Base-by-base conservation (phyloP, 53 echinoderm and acorn worm species). In the Zoroaster sp. region DNA sequence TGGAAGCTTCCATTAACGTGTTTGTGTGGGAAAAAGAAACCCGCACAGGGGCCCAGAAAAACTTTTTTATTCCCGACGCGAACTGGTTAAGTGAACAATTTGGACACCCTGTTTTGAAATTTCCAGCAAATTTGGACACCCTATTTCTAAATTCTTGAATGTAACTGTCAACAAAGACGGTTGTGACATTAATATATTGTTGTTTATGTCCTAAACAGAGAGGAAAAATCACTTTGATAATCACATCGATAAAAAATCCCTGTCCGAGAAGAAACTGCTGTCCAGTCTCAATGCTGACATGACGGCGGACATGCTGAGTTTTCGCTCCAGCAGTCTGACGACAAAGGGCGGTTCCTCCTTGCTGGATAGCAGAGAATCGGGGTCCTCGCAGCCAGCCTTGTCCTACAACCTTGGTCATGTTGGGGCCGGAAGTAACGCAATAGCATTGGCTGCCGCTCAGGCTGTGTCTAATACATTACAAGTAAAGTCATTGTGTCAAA, bases 391-490 rank as follows among this genome's bases (percentile, higher is more conserved):
- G 68, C 80, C 95, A 51, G 80, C 96, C 34, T 54, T 98, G 66
- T 95, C 98, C 5, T 98, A 98, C 90, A 95, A 83, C 53, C 88
- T 98, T 40, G 98, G 96, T 5, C 91, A 92, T 65, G 95, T 98
- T 6, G 98, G 98, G 17, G 96, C 98, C 18, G 91, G 95, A 4
- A 94, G 93, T 30, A 98, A 93, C 86, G 96, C 98, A 1, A 94
- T 98, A 52, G 98, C 98, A 4, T 86, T 96, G 78, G 98, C 98
- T 59, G 98, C 98, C 23, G 98, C 98, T 4, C 96, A 96, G 88
- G 98, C 98, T 72, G 98, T 98, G 3, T 93, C 96, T 18, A 96
- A 98, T 40, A 98, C 98, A 40, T 78, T 98, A 90, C 98, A 98
- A 88, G 97, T 97, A 73, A 90, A 90, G 15, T 28, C 15, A 20